Evolutionary conservation across 2,888 invertebrate genomes (phyloP), one percentile per base, ranked within the genome.

Genomic region (Folsomia candida): DNA sequence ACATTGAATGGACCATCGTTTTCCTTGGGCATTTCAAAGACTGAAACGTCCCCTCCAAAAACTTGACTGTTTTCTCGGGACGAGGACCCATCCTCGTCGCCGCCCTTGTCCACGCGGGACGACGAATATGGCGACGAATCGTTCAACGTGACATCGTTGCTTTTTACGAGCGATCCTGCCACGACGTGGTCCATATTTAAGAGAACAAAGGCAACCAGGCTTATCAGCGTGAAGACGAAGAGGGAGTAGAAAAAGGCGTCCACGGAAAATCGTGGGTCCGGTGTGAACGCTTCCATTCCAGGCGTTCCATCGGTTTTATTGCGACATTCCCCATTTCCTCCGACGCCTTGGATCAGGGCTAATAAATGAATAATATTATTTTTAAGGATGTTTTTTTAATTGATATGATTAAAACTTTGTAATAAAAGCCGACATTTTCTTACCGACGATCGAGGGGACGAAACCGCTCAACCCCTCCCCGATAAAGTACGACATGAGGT

Each of bases 381-480:
- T n/a, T n/a, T n/a, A n/a, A n/a, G n/a, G n/a, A n/a, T n/a, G n/a
- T n/a, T n/a, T n/a, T n/a, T n/a, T n/a, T n/a, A n/a, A n/a, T n/a
- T n/a, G n/a, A n/a, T n/a, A n/a, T n/a, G n/a, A n/a, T n/a, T n/a
- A n/a, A n/a, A n/a, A n/a, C n/a, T n/a, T n/a, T n/a, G n/a, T n/a
- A n/a, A n/a, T n/a, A n/a, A n/a, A n/a, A n/a, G n/a, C n/a, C n/a
- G n/a, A n/a, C n/a, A n/a, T n/a, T n/a, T n/a, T n/a, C n/a, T n/a
- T n/a, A n/a, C n/a, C n/a, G n/a, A n/a, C n/a, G n/a, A n/a, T n/a
- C n/a, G n/a, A n/a, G n/a, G 94, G 93, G 72, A 93, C 79, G 78
- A 94, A 87, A 0, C 93, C 93, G 81, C 91, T 91, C 47, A 93
- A 83, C 0, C 91, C 91, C 84, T 93, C 92, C 18, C 93, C 93